Base-by-base conservation (phyloP, 2,797 vertebrate genomes). In the Gallinago solitaria region DNA sequence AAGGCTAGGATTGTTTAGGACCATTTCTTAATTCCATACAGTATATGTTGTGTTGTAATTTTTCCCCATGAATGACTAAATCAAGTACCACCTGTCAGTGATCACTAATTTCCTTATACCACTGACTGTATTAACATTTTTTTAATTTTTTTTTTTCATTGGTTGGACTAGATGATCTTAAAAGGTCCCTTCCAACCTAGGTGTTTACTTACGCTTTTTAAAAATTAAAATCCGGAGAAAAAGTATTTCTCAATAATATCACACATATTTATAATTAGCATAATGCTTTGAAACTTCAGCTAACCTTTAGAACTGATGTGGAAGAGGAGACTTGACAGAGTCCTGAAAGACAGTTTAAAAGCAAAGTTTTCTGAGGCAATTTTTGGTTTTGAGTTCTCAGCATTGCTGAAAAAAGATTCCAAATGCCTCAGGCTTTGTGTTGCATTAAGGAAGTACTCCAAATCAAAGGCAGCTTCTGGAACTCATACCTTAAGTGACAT, bases 21-120 rank as follows among this genome's bases (percentile, higher is more conserved):
- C 41, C 12, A 30, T 54, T 65, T 91, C 45, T 83, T 95, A 94
- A 90, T 92, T 77, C 57, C 18, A 33, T 74, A 53, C 15, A 25
- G 6, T 77, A 28, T 51, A 61, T 32, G 3, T 45, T 70, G 8
- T 43, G 24, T 51, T 94, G 32, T 80, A 88, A 50, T 89, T 92
- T 95, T 95, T 77, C 79, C 25, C 45, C 37, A 39, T 77, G 83
- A 95, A 84, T 89, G 53, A 80, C 78, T 92, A 93, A 94, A 84
- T 57, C n/a, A 57, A 71, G 21, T 60, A 60, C 39, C 2, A 2
- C 37, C 27, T 90, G 57, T 9, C 64, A 80, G 45, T 33, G n/a
- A 80, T 80, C 53, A 60, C 9, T 3, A 77, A 71, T 93, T 83
- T 89, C 28, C 23, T 80, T 71, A 75, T 83, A 87, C 7, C n/a